Evolutionary conservation across 2,888 invertebrate genomes (phyloP), one percentile per base, ranked within the genome.

Genomic region (Eupithecia tripunctaria): DNA sequence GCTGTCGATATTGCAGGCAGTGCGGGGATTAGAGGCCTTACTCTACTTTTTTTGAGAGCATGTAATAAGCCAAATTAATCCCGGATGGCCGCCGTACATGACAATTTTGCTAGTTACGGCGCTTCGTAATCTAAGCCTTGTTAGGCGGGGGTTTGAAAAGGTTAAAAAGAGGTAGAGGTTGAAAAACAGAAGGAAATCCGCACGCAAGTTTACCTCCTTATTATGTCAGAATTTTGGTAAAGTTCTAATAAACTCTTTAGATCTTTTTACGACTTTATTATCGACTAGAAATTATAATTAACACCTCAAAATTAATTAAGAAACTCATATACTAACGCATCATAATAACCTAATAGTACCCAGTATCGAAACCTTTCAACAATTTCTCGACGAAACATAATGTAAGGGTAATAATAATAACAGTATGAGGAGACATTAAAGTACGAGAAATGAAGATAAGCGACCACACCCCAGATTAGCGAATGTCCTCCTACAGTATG

Each of bases 1-100:
- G 79, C 81, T 83, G 86, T 85, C 87, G 84, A 86, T 88, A 88
- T 86, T 87, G 84, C 86, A 84, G 66, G 78, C 72, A 75, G 72
- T 69, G 75, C 74, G 73, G 76, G 79, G 77, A 77, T 78, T 78
- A 75, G 72, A 75, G 71, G 69, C 68, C 73, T 74, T 75, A 74
- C 71, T 72, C 74, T 75, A 76, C 73, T 79, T 79, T 79, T 77
- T 77, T 65, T 72, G 75, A 77, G 73, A 71, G 71, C 75, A 78
- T 76, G 79, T 79, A 80, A 80, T 80, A 79, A 78, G 79, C 78
- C 60, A 76, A 78, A 78, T 80, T 80, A 80, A 80, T 77, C 79
- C 76, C 67, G 63, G 60, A 74, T 27, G 71, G 68, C 65, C 51
- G 41, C 68, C 63, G 76, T 70, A 72, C 77, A 75, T 71, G 75